Evolutionary conservation across 2,797 vertebrate genomes (phyloP).

Genomic region (Tamandua tetradactyla): DNA sequence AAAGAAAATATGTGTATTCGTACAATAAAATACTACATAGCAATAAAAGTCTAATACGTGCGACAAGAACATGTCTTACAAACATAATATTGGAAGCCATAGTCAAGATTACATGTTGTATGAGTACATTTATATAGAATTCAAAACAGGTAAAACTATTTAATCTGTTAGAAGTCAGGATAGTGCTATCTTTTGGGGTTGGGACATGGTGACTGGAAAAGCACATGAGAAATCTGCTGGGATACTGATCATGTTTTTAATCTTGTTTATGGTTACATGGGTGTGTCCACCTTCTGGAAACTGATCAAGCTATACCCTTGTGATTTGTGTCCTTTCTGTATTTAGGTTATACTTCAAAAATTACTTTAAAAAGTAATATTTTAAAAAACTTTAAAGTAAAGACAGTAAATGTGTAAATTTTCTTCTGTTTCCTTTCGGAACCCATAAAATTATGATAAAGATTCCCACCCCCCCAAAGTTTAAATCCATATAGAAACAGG

Average conservation of each 20-base stretch:
- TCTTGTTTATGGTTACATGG: not conserved
- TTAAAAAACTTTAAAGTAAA: not conserved
- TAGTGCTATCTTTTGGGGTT: not conserved
- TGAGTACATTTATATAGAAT: not conserved
- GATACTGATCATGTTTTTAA: not conserved
- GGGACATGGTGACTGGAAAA: not conserved
- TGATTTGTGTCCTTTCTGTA: not conserved
- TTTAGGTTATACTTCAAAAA: not conserved
- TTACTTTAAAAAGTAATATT: not conserved
- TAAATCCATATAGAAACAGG: not conserved
- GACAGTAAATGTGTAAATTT: not conserved
- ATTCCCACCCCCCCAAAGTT: not conserved
- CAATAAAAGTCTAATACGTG: not conserved
- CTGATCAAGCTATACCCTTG: not conserved
- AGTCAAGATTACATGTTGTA: not conserved
- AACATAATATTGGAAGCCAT: not conserved
- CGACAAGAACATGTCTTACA: not conserved
- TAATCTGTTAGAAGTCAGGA: not conserved
- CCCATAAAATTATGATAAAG: not conserved
- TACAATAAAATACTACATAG: not conserved
- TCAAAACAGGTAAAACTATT: not conserved
- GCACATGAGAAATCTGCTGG: too few species aligned
- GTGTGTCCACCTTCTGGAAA: not conserved
- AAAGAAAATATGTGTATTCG: not conserved
- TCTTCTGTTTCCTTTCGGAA: not conserved